Evolutionary conservation across 92 coral and sea anemone species (phyloP), one percentile per base, ranked within the genome.

Genomic region (Chrysogorgia sp.): DNA sequence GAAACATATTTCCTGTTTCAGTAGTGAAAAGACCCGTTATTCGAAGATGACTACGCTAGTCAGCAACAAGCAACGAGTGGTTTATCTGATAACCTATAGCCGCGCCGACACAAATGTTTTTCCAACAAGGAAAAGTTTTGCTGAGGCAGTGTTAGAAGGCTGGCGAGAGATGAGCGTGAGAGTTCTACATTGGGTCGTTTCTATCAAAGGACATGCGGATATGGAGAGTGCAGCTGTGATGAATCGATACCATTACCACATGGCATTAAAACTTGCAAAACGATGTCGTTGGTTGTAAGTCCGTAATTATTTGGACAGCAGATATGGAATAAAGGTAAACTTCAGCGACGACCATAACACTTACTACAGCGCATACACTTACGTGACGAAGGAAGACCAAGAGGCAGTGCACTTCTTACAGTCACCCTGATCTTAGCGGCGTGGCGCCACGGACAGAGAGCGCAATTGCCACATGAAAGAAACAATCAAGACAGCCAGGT

Each of bases 291-390:
- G 87, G 90, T 26, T 82, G 7, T 64, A 79, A 20, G 82, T 76
- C 0, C 48, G 50, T 21, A 70, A 82, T 10, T 82, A 58, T 45
- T 26, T 86, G 32, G 59, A 60, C 40, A 71, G 77, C 0, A 71
- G 50, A 4, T 86, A 31, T 41, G 84, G 84, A 5, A 86, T 86
- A 48, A 49, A 86, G 41, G 90, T 86, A 0, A 70, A 86, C 21
- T 86, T 81, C 26, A 81, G 90, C 43, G 83, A 76, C 52, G 49
- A 81, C n/a, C 86, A 86, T 48, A 82, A 47, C 79, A 75, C 75
- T 2, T 82, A 86, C 35, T 86, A 76, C 50, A 82, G 84, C 52
- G 71, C 77, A 1, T 83, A 83, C 21, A 28, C 32, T 20, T 82
- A 82, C 26, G 81, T 71, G 6, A 78, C 84, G 0, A 83, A 87